Base-by-base conservation (phyloP, 1,140 invertebrate species). In the Chionoecetes opilio region DNA sequence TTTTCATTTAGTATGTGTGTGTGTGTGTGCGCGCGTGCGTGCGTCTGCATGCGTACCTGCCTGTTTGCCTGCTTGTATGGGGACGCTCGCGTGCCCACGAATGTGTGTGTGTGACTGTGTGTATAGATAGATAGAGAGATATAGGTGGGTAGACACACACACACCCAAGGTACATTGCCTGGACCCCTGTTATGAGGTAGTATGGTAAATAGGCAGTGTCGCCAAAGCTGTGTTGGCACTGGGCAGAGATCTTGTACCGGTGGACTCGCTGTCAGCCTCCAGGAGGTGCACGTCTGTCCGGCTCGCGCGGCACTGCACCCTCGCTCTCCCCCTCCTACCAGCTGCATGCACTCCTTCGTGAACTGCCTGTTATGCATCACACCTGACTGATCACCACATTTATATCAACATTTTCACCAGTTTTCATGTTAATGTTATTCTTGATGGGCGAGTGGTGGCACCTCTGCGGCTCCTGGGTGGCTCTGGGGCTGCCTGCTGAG, bases 31-130 rank as follows among this genome's bases (percentile, higher is more conserved):
- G 41, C 41, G 86, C 86, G 86, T 93, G 82, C 86, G 86, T 93
- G 46, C 86, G 34, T 93, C 41, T 85, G 46, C 82, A 93, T 85
- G 75, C 32, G 38, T 92, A 92, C 82, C 82, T 92, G 37, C 82
- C 82, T 92, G 82, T 92, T 32, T 75, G 82, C 82, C 31, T 75
- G 82, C 82, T 31, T 11, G 34, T 92, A 92, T 14, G n/a, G n/a
- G 82, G 31, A 92, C 31, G n/a, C 34, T 37, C 5, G 63, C 38
- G 38, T 75, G 35, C 82, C 5, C 6, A 82, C 34, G 9, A 3
- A 35, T 32, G 35, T 34, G 21, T 35, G 9, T 32, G 32, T 86
- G 84, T 86, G 6, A 35, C n/a, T 26, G 35, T 29, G 35, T 11
- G n/a, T 29, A 86, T 32, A 86, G 31, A 86, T 32, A 86, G 29